Evolutionary conservation across 2,888 invertebrate genomes (phyloP).

Genomic region (Phytoseiulus persimilis): DNA sequence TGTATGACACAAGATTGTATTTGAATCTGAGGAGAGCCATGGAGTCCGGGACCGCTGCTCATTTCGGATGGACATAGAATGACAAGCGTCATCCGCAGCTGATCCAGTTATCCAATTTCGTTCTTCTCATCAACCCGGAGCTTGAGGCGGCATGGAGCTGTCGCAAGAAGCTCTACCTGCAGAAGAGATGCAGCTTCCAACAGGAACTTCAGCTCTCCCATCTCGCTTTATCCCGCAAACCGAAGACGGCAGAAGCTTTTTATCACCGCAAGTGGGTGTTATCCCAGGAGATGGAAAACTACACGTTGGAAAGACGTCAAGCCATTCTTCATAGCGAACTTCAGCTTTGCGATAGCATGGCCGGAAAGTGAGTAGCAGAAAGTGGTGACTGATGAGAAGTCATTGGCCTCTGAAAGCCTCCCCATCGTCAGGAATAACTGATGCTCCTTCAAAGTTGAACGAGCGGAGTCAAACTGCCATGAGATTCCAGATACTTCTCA

Average conservation of each 20-base stretch:
- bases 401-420: too few species aligned
- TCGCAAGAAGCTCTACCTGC: constrained; percentile 25
- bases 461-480: neutral
- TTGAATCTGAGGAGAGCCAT: too few species aligned
- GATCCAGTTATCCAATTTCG: neutral
- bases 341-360: constrained; percentile 33
- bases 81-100: neutral
- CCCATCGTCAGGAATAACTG: too few species aligned
- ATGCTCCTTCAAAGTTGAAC: neutral
- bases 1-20: neutral
- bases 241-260: constrained; percentile 25
- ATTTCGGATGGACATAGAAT: neutral
- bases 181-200: constrained; percentile 23
- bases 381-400: too few species aligned
- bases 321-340: constrained; percentile 29
- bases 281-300: constrained; percentile 31
- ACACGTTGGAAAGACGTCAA: constrained; percentile 10
- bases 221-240: constrained; percentile 9
- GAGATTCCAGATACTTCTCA: constrained; percentile 7
- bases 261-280: constrained; percentile 25
- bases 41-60: neutral
- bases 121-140: constrained; percentile 20
- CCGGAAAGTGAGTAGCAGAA: constrained; percentile 15
- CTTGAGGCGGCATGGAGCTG: constrained; percentile 8
- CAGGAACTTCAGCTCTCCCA: constrained; percentile 26